A percentile compares a stretch with the other conserved stretches of the same genome.
Conservation (phyloP, 2,113 vertebrate genomes). For the Trachemys scripta region DNA sequence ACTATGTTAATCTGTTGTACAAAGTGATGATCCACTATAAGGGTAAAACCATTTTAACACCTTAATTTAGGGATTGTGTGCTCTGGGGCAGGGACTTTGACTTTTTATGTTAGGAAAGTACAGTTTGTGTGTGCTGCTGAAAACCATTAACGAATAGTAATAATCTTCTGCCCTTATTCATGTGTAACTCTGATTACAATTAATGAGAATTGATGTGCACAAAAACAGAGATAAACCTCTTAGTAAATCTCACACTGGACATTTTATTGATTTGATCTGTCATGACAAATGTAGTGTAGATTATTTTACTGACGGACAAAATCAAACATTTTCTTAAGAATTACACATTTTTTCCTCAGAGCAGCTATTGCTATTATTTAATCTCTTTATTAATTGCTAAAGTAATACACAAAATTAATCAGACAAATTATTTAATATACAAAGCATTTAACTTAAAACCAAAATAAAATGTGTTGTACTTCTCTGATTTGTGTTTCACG, state of each 20-base stretch:
- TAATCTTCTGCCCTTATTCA: neutral
- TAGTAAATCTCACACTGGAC: neutral
- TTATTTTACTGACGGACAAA: constrained; percentile 18
- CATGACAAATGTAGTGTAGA: neutral
- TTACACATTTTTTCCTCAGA: neutral
- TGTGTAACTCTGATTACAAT: neutral
- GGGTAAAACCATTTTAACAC: neutral
- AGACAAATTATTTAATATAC: neutral
- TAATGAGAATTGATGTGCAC: neutral
- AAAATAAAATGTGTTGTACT: neutral
- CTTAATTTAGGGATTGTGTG: neutral
- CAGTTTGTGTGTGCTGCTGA: neutral
- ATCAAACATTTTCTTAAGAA: constrained; percentile 22
- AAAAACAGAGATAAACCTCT: neutral
- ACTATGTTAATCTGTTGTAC: neutral
- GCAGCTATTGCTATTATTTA: constrained; percentile 5
- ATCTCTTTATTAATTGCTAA: constrained; percentile 13
- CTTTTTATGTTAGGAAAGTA: neutral
- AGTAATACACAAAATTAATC: neutral
- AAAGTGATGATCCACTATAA: neutral
- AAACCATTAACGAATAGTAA: neutral
- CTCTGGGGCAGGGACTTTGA: neutral
- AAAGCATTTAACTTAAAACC: neutral
- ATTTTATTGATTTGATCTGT: rapidly evolving
- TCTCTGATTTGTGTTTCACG: neutral